These are phyloP conservation scores for Agapornis canus DNA, from an alignment of 2,797 vertebrate genomes.

Conservation along the genomic window DNA sequence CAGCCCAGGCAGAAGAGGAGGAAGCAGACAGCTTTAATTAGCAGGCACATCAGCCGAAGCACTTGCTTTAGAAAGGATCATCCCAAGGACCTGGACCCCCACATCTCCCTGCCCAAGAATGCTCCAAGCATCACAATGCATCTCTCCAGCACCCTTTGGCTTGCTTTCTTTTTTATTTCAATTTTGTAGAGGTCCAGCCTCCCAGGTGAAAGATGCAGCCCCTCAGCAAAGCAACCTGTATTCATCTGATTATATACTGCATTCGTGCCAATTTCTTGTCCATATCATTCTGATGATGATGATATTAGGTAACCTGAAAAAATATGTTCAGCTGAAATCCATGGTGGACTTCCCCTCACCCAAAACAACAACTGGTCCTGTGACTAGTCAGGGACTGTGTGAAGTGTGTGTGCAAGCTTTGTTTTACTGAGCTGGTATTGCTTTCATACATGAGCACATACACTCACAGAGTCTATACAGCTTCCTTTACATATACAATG, in stretches of 20 bases:
- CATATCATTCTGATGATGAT: neutral
- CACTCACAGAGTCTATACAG: neutral
- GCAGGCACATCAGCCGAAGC: neutral
- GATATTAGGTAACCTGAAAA: neutral
- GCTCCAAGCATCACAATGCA: neutral
- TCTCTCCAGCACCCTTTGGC: neutral
- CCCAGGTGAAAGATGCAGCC: neutral
- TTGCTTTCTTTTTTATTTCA: neutral
- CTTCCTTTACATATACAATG: neutral
- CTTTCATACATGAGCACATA: neutral
- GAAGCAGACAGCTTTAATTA: neutral
- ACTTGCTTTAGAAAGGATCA: neutral
- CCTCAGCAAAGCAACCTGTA: neutral
- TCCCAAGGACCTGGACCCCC: accelerated
- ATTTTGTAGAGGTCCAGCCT: neutral
- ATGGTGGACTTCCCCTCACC: neutral
- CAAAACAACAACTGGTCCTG: neutral
- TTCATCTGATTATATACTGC: neutral
- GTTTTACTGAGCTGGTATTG: neutral
- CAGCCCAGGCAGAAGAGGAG: neutral
- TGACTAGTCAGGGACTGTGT: neutral
- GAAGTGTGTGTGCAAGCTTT: neutral
- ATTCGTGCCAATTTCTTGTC: neutral
- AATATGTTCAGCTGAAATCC: neutral
- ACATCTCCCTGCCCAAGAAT: neutral